Conservation (phyloP, 2,888 invertebrate species). For the Pimpla rufipes region DNA sequence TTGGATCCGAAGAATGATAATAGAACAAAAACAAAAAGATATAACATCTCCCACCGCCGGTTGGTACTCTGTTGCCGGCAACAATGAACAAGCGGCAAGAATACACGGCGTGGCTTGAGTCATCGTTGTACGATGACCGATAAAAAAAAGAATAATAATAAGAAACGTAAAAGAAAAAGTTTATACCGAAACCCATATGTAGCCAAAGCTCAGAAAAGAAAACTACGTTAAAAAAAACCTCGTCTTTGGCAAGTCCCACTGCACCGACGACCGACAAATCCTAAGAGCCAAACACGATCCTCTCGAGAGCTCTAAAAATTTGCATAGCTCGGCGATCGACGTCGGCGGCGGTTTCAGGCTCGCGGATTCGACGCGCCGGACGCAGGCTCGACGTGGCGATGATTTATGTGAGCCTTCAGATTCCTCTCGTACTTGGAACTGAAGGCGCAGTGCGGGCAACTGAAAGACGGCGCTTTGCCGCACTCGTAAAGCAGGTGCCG, state of each 20-base stretch:
- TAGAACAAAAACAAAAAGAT: constrained; percentile 16
- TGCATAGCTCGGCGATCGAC: constrained; percentile 7
- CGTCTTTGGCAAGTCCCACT: constrained; percentile 69
- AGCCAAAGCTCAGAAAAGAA: background rate
- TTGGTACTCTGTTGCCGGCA: constrained; percentile 44
- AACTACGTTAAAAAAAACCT: constrained; percentile 50
- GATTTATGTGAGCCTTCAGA: constrained; percentile 84
- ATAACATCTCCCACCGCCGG: constrained; percentile 35
- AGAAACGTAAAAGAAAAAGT: constrained; percentile 12
- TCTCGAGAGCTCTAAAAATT: constrained; percentile 19
- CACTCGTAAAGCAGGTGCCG: constrained; percentile 87
- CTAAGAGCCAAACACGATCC: background rate
- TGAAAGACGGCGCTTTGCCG: constrained; percentile 85
- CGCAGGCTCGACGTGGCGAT: constrained; percentile 80
- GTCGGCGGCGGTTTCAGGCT: constrained; percentile 47
- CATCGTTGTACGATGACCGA: constrained; percentile 30
- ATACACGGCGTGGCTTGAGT: constrained; percentile 37
- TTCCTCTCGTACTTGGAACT: constrained; percentile 85
- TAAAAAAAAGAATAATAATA: constrained; percentile 7
- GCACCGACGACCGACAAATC: constrained; percentile 1
- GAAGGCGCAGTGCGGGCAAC: constrained; percentile 85
- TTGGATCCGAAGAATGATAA: background rate
- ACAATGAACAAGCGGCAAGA: constrained; percentile 60
- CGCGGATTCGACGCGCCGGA: constrained; percentile 77
- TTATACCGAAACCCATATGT: background rate